Evolutionary conservation across 1,140 invertebrate genomes (phyloP), one percentile per base, ranked within the genome.

Genomic region (Cyclargus thomasi): DNA sequence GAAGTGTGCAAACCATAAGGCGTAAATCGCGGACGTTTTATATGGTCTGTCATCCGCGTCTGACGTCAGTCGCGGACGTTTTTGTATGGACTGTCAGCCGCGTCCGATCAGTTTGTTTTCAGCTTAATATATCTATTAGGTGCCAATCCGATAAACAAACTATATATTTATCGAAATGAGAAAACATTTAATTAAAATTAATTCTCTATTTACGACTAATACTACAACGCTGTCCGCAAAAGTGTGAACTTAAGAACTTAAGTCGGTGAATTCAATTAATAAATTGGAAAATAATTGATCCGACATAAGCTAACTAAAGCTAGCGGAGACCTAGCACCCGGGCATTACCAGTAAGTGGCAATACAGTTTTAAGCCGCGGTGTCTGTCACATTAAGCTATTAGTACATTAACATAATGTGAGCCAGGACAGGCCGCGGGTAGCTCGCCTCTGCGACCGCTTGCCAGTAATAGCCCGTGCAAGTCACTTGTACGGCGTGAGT

Each of bases 381-480:
- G 63, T 57, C 29, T 66, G n/a, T 66, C 55, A 21, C 35, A 55
- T 68, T 63, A 68, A 35, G 17, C 35, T 47, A 67, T 70, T 39
- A 63, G 67, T 62, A 22, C 68, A 76, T 74, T 74, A 63, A 70
- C 72, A 73, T 70, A 71, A 70, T 76, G 70, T 65, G 68, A 62
- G 29, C 62, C 55, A 53, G 39, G 35, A 65, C 53, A 65, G 64
- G 55, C 53, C 55, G 53, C 29, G 35, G 57, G 53, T 59, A 64
- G 47, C 29, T 67, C 63, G 35, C 63, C 63, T 55, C 20, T 62
- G 72, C 74, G 72, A 70, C 65, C 55, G 55, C 39, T 47, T 47
- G 39, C 64, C 74, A 64, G 70, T 83, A 82, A 78, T 83, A 82
- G 79, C 74, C 72, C 78, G 76, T 82, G 81, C 82, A 80, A 84